A percentile compares a stretch with the other conserved stretches of the same genome.
phyloP scores from a whole-genome alignment of 2,888 invertebrate genomes.

The Dryomyza anilis region DNA sequence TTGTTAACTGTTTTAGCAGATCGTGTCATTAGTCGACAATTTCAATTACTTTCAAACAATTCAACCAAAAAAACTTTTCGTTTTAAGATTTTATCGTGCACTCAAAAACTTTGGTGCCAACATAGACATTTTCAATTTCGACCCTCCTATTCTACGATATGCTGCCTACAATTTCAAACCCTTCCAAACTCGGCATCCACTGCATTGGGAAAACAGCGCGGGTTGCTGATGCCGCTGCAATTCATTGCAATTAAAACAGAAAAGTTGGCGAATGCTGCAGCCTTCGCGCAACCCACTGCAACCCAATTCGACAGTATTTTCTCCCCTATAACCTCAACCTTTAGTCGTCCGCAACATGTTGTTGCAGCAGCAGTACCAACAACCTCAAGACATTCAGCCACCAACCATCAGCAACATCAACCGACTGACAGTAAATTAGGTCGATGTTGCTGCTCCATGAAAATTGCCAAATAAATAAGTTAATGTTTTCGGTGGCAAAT shows the following conservation, averaged over 20 bases:
- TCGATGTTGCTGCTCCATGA: background rate
- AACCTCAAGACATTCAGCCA: background rate
- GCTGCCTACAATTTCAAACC: background rate
- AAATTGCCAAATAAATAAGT: slow-evolving; percentile 12
- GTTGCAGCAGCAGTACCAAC: background rate
- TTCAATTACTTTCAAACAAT: slow-evolving; percentile 21
- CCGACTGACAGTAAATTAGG: background rate
- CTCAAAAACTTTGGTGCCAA: background rate
- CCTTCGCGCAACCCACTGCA: background rate
- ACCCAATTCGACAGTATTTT: background rate
- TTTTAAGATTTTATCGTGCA: slow-evolving; percentile 19
- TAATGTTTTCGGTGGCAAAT: slow-evolving; percentile 7
- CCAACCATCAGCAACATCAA: background rate
- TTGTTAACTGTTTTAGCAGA: background rate
- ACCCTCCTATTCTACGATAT: background rate
- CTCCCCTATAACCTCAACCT: background rate
- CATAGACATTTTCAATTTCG: too few species aligned
- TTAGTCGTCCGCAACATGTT: background rate
- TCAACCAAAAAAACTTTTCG: slow-evolving; percentile 22
- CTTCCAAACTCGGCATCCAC: background rate
- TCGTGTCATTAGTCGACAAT: slow-evolving; percentile 16
- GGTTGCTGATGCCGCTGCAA: too few species aligned
- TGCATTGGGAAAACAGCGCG: background rate
- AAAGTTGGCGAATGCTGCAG: slow-evolving; percentile 6
- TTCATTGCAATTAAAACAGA: slow-evolving; percentile 24